Evolutionary conservation across 2,888 invertebrate species (phyloP).

Genomic region (Stenodema calcarata): DNA sequence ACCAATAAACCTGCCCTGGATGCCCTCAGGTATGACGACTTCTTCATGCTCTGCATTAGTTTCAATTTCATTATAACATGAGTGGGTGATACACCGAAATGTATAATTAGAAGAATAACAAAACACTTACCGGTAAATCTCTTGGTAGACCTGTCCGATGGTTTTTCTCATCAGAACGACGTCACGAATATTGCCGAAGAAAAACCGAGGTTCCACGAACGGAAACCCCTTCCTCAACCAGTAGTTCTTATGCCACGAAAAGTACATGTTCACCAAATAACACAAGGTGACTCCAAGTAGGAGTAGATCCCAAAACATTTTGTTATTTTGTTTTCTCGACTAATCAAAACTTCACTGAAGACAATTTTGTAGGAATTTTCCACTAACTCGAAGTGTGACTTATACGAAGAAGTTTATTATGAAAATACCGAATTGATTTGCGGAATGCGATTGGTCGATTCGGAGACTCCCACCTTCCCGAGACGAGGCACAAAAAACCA

Average conservation of each 20-base stretch:
- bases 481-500: neutral
- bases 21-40: too few relatives aligned
- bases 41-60: too few relatives aligned
- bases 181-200: constrained; percentile 52
- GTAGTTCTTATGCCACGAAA: constrained; percentile 51
- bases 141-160: constrained; percentile 51
- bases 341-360: too few relatives aligned
- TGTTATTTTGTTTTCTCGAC: neutral
- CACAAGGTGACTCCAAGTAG: neutral
- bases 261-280: constrained; percentile 45
- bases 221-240: constrained; percentile 50
- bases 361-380: too few relatives aligned
- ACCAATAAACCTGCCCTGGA: too few relatives aligned
- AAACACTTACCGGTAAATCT: constrained; percentile 48
- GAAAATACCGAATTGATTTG: neutral
- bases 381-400: too few relatives aligned
- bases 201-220: constrained; percentile 43
- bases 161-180: constrained; percentile 51
- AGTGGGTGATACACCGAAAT: too few relatives aligned
- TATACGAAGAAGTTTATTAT: too few relatives aligned
- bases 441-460: neutral
- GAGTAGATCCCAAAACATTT: constrained; percentile 21
- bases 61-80: too few relatives aligned
- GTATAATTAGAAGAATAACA: neutral
- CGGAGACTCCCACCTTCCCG: neutral